These are phyloP conservation scores for Hypselothyrea guttata DNA, from an alignment of 2,888 invertebrate genomes.

Conservation along the genomic window DNA sequence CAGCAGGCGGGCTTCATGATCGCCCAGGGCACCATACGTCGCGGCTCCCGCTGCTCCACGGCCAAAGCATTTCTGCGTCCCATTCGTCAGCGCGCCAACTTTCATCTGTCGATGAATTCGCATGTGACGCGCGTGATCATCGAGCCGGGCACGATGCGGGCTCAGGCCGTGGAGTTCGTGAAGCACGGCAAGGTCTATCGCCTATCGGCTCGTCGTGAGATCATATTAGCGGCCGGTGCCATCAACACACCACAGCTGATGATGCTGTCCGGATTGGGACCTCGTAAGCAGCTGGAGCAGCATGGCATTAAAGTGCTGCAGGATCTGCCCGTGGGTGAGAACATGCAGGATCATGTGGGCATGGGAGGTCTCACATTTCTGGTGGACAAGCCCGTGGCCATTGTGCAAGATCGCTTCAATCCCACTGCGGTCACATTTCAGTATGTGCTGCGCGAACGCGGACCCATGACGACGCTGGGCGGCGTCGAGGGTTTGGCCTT, in stretches of 20 bases:
- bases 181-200: slow-evolving; percentile 88
- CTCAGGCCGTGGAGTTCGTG: slow-evolving; percentile 90
- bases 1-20: slow-evolving; percentile 91
- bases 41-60: slow-evolving; percentile 92
- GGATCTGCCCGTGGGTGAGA: slow-evolving; percentile 90
- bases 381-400: slow-evolving; percentile 91
- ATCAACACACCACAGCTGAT: slow-evolving; percentile 95
- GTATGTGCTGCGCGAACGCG: slow-evolving; percentile 89
- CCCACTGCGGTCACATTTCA: slow-evolving; percentile 91
- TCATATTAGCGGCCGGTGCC: slow-evolving; percentile 94
- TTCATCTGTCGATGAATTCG: slow-evolving; percentile 91
- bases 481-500: slow-evolving; percentile 95
- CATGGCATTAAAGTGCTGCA: slow-evolving; percentile 89
- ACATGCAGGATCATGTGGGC: slow-evolving; percentile 94
- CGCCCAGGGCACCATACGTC: slow-evolving; percentile 90
- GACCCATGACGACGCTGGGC: slow-evolving; percentile 93
- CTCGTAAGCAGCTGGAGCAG: slow-evolving; percentile 86
- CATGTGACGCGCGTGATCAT: slow-evolving; percentile 90
- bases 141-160: slow-evolving; percentile 88
- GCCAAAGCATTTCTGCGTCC: slow-evolving; percentile 94
- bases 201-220: slow-evolving; percentile 90
- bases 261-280: slow-evolving; percentile 94
- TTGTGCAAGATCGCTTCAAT: slow-evolving; percentile 90
- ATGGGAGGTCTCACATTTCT: slow-evolving; percentile 87
- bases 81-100: slow-evolving; percentile 88